phyloP scores from a whole-genome alignment of 2,888 invertebrate genomes.

The Hirtodrosophila alboralis region DNA sequence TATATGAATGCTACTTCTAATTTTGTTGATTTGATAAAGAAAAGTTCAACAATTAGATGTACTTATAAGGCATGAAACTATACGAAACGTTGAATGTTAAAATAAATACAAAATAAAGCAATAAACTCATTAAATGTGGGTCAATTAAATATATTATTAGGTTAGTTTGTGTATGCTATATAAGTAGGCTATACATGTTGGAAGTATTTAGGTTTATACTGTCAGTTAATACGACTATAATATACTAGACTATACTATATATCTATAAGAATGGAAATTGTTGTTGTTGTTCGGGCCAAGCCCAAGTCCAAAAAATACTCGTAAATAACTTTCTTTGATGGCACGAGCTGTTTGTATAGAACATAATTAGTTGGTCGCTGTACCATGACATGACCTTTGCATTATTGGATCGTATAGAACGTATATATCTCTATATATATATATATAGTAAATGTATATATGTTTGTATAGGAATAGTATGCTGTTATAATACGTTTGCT shows the following conservation, averaged over 20 bases:
- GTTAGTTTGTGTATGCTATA: conserved; percentile 17
- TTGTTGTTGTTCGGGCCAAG: conserved; percentile 35
- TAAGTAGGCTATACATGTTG: conserved; percentile 15
- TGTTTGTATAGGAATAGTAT: background rate
- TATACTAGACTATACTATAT: no score
- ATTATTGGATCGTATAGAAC: conserved; percentile 22
- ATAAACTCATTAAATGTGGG: conserved; percentile 23
- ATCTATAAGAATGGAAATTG: conserved; percentile 8
- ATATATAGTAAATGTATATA: no score
- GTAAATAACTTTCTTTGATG: conserved; percentile 53
- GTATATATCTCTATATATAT: no score
- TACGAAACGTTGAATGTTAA: background rate
- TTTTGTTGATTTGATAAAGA: no score
- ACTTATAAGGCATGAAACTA: conserved; percentile 9
- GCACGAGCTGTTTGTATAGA: conserved; percentile 52
- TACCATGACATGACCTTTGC: conserved; percentile 78
- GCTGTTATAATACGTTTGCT: conserved; percentile 5
- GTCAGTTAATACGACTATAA: background rate
- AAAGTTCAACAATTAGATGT: no score
- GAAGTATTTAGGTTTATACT: no score
- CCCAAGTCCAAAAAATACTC: conserved; percentile 28
- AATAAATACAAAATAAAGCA: conserved; percentile 3
- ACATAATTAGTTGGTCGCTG: conserved; percentile 73
- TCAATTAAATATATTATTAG: conserved; percentile 28
- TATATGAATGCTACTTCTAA: no score